Evolutionary conservation across 2,888 invertebrate species (phyloP), one percentile per base, ranked within the genome.

Genomic region (Cacoxenus indagator): DNA sequence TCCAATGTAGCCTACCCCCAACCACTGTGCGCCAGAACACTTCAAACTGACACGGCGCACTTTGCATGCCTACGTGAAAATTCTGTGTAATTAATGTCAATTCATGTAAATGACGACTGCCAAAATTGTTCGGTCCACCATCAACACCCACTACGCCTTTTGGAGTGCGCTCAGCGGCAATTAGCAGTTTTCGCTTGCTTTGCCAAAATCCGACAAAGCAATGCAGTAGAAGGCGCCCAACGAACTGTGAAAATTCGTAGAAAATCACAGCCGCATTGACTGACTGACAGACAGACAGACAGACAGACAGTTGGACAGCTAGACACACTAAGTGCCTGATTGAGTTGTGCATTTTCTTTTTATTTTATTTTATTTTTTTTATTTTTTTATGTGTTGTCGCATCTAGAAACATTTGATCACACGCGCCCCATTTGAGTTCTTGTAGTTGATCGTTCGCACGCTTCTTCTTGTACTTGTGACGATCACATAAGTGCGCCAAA

Each of bases 31-130:
- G n/a, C n/a, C n/a, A n/a, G n/a, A n/a, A n/a, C n/a, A n/a, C n/a
- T n/a, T n/a, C n/a, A n/a, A n/a, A n/a, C n/a, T n/a, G n/a, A n/a
- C 55, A 55, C 55, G 26, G 26, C 26, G 11, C n/a, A n/a, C n/a
- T n/a, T n/a, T n/a, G n/a, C n/a, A n/a, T n/a, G n/a, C 9, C 26
- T 26, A 2, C n/a, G 24, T 9, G 26, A n/a, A n/a, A n/a, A n/a
- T n/a, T n/a, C n/a, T 59, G 27, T 70, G 65, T 68, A 69, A 75
- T 82, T 68, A 76, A 75, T 74, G 83, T 76, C 83, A 76, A 64
- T 64, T 48, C 65, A 5, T 51, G 61, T 27, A 76, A 77, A 77
- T 77, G 70, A 77, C n/a, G 78, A 73, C 73, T 75, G 76, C 76
- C 78, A 76, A 76, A 77, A 74, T 24, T 57, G 66, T 65, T 66